Evolutionary conservation across 2,797 vertebrate species (phyloP), one percentile per base, ranked within the genome.

Genomic region (Cyprinella venusta): DNA sequence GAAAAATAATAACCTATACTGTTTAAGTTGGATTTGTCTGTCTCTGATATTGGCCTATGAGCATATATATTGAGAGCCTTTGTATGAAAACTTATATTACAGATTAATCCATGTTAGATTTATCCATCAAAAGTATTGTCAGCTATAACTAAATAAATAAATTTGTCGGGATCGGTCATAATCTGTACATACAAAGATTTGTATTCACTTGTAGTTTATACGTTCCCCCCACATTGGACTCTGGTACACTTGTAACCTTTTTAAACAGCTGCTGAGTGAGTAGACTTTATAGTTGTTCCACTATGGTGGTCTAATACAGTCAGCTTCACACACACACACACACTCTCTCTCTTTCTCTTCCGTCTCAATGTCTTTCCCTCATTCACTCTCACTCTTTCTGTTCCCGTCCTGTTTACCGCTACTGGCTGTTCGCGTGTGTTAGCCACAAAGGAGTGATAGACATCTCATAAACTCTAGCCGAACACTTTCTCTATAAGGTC

Each of bases 211-310:
- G 83, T 63, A 74, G 76, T 67, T 64, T 83, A 26, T 67, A 68
- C 50, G 72, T 83, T 78, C 75, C 19, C 61, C 18, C 24, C 45
- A 67, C 54, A 61, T 30, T 42, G n/a, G 36, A 77, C 50, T 48
- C 26, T 42, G 77, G 77, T 71, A 70, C 42, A 36, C 61, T 80
- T 67, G 77, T 79, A 63, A 70, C 16, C 30, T 24, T 61, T 83
- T 86, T 75, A 78, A 87, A 79, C 85, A 75, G 81, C 75, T 71
- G 87, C 26, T 84, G 88, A 86, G 85, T 86, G 86, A 59, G 50
- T 76, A 42, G 82, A 84, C 40, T 76, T 68, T 81, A 78, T 56
- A 77, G 48, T 26, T 75, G 21, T 65, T 80, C 87, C 67, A 81
- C 85, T 42, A 42, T 40, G 82, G 86, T 89, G 85, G 87, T 87